Conservation (phyloP, 1,140 invertebrate genomes). For the Drosophila quadrilineata region DNA sequence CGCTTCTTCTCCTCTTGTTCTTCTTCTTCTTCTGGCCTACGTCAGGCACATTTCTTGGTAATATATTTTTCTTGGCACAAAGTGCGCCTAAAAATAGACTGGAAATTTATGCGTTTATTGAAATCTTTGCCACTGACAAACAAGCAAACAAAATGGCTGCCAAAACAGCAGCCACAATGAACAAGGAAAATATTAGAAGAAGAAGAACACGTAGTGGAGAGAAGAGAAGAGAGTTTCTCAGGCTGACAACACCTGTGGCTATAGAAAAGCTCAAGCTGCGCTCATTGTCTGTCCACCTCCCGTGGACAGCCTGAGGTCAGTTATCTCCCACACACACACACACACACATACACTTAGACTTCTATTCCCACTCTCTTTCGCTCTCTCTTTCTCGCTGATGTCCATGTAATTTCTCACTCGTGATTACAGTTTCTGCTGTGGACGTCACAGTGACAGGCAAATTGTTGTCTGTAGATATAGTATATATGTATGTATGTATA, state of each 20-base stretch:
- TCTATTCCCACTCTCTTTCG: neutral
- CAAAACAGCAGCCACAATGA: constrained; percentile 7
- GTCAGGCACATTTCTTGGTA: too few relatives aligned
- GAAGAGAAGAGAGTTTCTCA: neutral
- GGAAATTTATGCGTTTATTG: constrained; percentile 63
- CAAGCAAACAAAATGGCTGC: constrained; percentile 35
- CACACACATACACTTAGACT: too few relatives aligned
- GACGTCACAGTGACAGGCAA: constrained; percentile 39
- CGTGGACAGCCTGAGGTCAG: constrained; percentile 51
- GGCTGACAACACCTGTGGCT: neutral
- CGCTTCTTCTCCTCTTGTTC: neutral
- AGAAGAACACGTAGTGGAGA: neutral
- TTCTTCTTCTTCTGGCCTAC: constrained; percentile 12
- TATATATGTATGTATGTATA: neutral
- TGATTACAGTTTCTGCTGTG: constrained; percentile 55
- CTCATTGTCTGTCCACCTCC: constrained; percentile 33
- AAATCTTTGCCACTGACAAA: constrained; percentile 53
- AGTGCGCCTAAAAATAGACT: constrained; percentile 65
- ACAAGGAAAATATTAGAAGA: neutral
- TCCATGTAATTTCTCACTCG: constrained; percentile 65
- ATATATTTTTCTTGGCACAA: constrained; percentile 7
- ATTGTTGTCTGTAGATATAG: constrained; percentile 27
- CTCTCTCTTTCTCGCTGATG: neutral
- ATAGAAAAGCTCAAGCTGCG: constrained; percentile 2
- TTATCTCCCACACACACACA: constrained; percentile 16